Percentiles rank a stretch among this genome's conserved stretches.
Evolutionary conservation across 2,888 invertebrate species (phyloP).

Genomic region (Drosophila meridiana): DNA sequence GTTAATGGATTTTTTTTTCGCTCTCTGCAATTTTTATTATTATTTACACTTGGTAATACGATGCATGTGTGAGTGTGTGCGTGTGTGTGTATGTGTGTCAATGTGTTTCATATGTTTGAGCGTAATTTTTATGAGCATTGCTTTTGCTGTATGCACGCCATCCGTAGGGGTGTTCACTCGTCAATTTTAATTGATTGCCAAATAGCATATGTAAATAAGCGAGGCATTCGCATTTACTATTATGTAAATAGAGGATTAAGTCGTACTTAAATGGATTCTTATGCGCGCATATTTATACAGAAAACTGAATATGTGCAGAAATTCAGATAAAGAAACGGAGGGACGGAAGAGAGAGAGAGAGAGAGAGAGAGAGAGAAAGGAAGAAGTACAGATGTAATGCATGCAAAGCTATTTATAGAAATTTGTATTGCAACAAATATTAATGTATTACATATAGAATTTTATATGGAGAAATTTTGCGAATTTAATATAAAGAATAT

Average conservation of each 20-base stretch:
- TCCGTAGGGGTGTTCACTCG: constrained; percentile 50
- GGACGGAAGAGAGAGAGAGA: background rate
- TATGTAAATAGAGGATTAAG: constrained; percentile 48
- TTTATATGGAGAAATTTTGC: no score
- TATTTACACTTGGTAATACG: constrained; percentile 75
- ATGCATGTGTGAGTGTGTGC: constrained; percentile 25
- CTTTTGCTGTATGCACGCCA: constrained; percentile 32
- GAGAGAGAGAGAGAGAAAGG: background rate
- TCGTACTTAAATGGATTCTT: background rate
- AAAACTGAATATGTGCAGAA: background rate
- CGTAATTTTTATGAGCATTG: constrained; percentile 58
- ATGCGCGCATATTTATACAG: background rate
- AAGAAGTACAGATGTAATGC: no score
- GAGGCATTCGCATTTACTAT: constrained; percentile 20
- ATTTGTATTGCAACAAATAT: background rate
- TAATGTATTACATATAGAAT: no score
- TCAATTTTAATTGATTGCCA: constrained; percentile 60
- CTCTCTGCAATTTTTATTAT: constrained; percentile 71
- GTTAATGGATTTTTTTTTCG: constrained; percentile 73
- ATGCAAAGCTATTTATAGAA: background rate
- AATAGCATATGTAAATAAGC: constrained; percentile 48
- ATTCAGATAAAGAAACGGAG: background rate
- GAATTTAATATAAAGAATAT: background rate
- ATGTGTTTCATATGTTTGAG: constrained; percentile 49
- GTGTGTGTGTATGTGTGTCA: constrained; percentile 28